Conservation (phyloP, 2,888 invertebrate genomes). For the Phytoseiulus persimilis region DNA sequence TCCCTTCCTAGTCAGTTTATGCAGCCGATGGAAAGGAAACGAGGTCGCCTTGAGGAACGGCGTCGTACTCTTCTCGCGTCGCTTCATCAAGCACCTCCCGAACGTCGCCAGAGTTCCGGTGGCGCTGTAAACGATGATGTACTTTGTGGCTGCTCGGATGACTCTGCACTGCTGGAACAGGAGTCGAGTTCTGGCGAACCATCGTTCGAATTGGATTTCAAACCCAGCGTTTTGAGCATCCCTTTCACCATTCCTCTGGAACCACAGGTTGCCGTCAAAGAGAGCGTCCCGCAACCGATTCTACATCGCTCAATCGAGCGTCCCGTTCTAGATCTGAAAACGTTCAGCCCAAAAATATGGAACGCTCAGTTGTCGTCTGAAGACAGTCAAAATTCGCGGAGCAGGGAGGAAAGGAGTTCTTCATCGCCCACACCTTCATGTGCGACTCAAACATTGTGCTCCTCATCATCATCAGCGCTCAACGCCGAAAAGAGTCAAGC, state of each 20-base stretch:
- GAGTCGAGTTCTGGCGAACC: not conserved
- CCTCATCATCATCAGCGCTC: too few species aligned
- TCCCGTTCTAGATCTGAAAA: not conserved
- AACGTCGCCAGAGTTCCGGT: too few species aligned
- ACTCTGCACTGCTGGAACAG: not conserved
- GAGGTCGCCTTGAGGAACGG: too few species aligned
- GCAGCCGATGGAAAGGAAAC: too few species aligned
- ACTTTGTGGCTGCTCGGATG: not conserved
- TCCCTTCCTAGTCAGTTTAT: too few species aligned
- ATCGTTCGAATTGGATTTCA: not conserved
- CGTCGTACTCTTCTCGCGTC: too few species aligned
- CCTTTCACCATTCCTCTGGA: not conserved
- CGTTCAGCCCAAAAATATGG: not conserved
- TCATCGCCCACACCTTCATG: not conserved
- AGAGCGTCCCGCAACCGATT: not conserved
- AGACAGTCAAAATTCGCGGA: not conserved
- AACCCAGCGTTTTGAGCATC: not conserved
- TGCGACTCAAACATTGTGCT: not conserved
- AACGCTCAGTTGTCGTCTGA: not conserved
- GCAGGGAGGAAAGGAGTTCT: not conserved
- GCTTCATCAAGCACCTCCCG: too few species aligned
- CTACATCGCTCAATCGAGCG: not conserved
- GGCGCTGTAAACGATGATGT: too few species aligned
- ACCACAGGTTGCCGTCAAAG: not conserved
- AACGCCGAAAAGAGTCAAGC: too few species aligned